Evolutionary conservation across 2,888 invertebrate genomes (phyloP).

Genomic region (Cheilosia scutellata): DNA sequence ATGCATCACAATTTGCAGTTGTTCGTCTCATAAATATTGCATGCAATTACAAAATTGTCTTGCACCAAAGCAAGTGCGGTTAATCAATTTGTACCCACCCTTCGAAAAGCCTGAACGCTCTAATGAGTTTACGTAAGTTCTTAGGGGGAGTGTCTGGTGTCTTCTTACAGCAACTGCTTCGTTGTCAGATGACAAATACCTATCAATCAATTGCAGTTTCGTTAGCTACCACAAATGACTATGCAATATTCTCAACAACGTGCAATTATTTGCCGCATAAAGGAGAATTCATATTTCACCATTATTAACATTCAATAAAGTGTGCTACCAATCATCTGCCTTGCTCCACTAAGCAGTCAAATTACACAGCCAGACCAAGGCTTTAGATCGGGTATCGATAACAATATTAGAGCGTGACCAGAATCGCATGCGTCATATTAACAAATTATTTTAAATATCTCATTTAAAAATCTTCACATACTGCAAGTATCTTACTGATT

Average conservation of each 20-base stretch:
- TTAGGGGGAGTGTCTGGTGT: background rate
- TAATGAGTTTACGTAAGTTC: background rate
- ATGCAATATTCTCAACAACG: background rate
- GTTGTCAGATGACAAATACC: background rate
- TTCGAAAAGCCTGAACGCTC: background rate
- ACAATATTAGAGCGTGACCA: conserved; percentile 67
- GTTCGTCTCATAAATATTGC: too few relatives aligned
- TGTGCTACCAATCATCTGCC: conserved; percentile 56
- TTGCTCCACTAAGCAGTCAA: conserved; percentile 50
- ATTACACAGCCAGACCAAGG: conserved; percentile 38
- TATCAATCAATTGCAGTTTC: background rate
- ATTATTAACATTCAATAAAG: conserved; percentile 19
- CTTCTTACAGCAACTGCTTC: background rate
- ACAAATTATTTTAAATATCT: conserved; percentile 72
- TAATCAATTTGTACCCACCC: background rate
- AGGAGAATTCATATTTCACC: conserved; percentile 8
- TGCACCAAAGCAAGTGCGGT: too few relatives aligned
- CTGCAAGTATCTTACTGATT: background rate
- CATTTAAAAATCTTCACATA: conserved; percentile 60
- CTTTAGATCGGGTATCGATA: conserved; percentile 58
- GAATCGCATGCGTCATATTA: conserved; percentile 73
- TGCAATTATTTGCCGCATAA: background rate
- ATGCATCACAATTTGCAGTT: too few relatives aligned
- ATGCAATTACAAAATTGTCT: too few relatives aligned
- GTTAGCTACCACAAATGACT: background rate